Evolutionary conservation across 2,797 vertebrate genomes (phyloP).

Genomic region (Gymnothorax reevesii): DNA sequence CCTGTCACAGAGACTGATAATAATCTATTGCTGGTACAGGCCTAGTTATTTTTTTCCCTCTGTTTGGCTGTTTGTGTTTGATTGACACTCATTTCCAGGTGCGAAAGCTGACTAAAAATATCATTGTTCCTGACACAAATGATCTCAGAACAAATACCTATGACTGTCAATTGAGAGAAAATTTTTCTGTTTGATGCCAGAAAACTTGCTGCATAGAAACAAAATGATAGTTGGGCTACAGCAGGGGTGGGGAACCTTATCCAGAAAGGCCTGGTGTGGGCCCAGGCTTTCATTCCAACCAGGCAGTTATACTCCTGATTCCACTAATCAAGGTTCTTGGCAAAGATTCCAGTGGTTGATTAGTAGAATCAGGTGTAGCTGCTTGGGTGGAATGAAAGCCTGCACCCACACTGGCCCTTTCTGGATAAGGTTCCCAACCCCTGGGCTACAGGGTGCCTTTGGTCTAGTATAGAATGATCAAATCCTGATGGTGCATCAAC

Average conservation of each 20-base stretch:
- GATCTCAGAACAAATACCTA: not conserved
- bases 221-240: not conserved
- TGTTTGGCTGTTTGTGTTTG: not conserved
- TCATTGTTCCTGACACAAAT: conserved; percentile 18
- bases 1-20: conserved; percentile 48
- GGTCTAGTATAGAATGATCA: not conserved
- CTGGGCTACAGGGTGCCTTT: not conserved
- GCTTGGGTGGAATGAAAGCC: too few relatives aligned
- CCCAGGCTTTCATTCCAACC: too few relatives aligned
- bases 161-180: conserved; percentile 3
- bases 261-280: too few relatives aligned
- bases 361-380: too few relatives aligned
- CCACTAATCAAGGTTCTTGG: too few relatives aligned
- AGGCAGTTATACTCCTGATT: too few relatives aligned
- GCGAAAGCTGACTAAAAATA: conserved; percentile 24
- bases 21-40: not conserved
- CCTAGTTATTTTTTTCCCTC: not conserved
- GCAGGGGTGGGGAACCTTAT: too few relatives aligned
- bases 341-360: too few relatives aligned
- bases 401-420: too few relatives aligned
- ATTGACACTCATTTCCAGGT: not conserved
- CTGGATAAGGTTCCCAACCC: too few relatives aligned
- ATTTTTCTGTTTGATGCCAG: not conserved
- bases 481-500: not conserved
- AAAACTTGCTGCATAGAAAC: not conserved